Evolutionary conservation across 2,113 vertebrate species (phyloP).

Genomic region (Tympanuchus pallidicinctus): DNA sequence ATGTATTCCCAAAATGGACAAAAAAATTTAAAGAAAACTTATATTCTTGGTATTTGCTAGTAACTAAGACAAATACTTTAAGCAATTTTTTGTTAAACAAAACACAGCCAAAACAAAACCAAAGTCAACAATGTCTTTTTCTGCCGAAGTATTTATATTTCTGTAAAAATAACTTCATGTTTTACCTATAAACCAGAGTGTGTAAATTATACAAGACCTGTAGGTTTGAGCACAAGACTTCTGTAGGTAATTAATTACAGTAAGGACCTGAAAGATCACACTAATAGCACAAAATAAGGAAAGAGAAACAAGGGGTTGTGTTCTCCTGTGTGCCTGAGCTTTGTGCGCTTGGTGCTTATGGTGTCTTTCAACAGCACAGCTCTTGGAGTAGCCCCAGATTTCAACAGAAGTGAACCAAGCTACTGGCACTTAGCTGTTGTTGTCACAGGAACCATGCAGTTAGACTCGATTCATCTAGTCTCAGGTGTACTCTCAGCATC

Average conservation of each 20-base stretch:
- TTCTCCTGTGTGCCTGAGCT: background rate
- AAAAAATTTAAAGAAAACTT: background rate
- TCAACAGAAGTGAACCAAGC: background rate
- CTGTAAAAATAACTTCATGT: background rate
- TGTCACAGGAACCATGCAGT: background rate
- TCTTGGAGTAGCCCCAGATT: background rate
- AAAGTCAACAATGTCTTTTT: background rate
- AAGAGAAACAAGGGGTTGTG: background rate
- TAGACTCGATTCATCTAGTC: background rate
- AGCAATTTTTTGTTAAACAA: background rate
- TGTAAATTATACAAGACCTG: background rate
- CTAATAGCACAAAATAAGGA: background rate
- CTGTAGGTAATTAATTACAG: background rate
- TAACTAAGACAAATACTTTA: background rate
- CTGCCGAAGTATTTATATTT: fast-evolving
- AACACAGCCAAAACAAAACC: background rate
- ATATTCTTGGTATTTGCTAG: background rate
- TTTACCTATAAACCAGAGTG: background rate
- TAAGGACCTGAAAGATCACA: background rate
- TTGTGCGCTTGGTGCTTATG: background rate
- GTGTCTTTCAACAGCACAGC: background rate
- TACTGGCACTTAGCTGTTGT: fast-evolving
- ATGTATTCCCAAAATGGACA: background rate
- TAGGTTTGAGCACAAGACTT: background rate
- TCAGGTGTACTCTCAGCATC: fast-evolving